Conservation (phyloP, 2,888 invertebrate genomes). For the Pherbina coryleti region DNA sequence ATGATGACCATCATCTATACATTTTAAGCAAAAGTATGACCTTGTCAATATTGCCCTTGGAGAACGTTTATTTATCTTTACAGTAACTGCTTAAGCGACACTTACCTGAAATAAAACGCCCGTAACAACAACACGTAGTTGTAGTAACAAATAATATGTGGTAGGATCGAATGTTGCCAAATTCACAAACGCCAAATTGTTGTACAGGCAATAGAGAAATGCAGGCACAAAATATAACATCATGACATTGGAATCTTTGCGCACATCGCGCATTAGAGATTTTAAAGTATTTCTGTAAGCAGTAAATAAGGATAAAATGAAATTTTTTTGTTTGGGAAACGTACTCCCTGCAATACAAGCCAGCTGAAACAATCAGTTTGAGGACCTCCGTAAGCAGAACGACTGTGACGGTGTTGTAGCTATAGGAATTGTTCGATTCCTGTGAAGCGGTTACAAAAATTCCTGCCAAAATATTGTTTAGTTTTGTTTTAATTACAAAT, state of each 20-base stretch:
- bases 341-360: conserved; percentile 80
- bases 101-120: conserved; percentile 91
- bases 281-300: conserved; percentile 55
- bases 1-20: no score
- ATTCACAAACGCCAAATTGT: conserved; percentile 93
- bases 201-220: conserved; percentile 92
- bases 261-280: conserved; percentile 65
- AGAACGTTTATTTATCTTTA: no score
- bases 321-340: conserved; percentile 54
- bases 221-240: conserved; percentile 91
- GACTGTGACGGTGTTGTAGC: conserved; percentile 89
- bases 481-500: not conserved
- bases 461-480: conserved; percentile 73
- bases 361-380: conserved; percentile 81
- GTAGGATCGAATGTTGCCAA: conserved; percentile 93
- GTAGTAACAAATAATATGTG: conserved; percentile 90
- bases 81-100: not conserved
- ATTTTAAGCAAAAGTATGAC: no score
- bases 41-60: no score
- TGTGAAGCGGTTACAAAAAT: conserved; percentile 93
- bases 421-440: conserved; percentile 82
- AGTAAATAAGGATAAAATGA: not conserved
- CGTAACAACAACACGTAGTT: conserved; percentile 92
- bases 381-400: conserved; percentile 89
- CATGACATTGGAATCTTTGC: conserved; percentile 77